Base-by-base conservation (phyloP, 37 sponge, comb jelly and placozoan genomes). In the Haliclona indistincta region DNA sequence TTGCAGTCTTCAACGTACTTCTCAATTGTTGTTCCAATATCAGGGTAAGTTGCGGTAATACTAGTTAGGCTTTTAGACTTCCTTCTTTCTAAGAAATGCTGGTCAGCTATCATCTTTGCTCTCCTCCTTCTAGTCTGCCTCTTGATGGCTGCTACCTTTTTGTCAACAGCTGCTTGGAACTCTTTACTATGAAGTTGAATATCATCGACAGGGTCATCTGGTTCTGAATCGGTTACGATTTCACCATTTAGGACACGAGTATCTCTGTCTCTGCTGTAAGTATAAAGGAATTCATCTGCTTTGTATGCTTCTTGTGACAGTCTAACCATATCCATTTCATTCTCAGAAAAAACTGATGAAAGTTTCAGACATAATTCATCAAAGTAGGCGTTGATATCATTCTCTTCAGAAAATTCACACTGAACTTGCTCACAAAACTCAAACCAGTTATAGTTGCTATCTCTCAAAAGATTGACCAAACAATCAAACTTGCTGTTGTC, bases 371-470 rank as follows among this genome's bases (percentile, higher is more conserved):
- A 49, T 49, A 49, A 49, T 49, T 49, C 53, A 49, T 49, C 17
- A 49, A 49, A 49, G 17, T 20, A 49, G 13, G 53, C 53, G 17
- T 49, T 17, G 17, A 49, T 17, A 49, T 49, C 17, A 49, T n/a
- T n/a, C n/a, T n/a, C n/a, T n/a, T n/a, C n/a, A n/a, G n/a, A n/a
- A n/a, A n/a, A n/a, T n/a, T n/a, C n/a, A n/a, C n/a, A n/a, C n/a
- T n/a, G n/a, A n/a, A 28, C 30, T 6, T n/a, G 20, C 13, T 73
- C 73, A 6, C 5, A 55, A 28, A 73, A 32, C 35, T 35, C 49
- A 73, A 73, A 73, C 73, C 73, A 73, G 56, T 73, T 73, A 32
- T 44, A 44, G 29, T 70, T 22, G 15, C 71, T 13, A 42, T 70
- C 54, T 41, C 43, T 11, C 4, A 70, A 13, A 43, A 70, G 15